Evolutionary conservation across 2,888 invertebrate genomes (phyloP).

Genomic region (Ectemnius continuus): DNA sequence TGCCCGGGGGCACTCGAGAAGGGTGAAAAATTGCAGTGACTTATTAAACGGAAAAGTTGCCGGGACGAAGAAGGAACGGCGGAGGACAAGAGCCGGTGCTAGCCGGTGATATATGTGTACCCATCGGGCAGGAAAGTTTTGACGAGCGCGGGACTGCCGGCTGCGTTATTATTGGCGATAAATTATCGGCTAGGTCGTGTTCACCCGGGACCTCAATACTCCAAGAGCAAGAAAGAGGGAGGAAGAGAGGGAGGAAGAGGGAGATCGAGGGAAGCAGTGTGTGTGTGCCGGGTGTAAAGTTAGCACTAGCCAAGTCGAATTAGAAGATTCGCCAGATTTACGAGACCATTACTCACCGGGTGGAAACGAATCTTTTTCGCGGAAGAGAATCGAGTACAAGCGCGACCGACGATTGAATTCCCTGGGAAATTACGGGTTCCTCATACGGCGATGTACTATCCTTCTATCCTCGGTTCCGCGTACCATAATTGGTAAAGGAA

Average conservation of each 20-base stretch:
- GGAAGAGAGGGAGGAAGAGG: slow-evolving; percentile 24
- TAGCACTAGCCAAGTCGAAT: slow-evolving; percentile 32
- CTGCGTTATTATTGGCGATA: slow-evolving; percentile 64
- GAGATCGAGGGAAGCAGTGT: slow-evolving; percentile 22
- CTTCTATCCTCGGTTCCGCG: no score
- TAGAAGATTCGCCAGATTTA: slow-evolving; percentile 39
- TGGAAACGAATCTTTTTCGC: background rate
- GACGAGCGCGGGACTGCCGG: slow-evolving; percentile 60
- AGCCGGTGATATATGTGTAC: slow-evolving; percentile 66
- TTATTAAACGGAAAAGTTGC: slow-evolving; percentile 76
- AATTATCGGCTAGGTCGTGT: slow-evolving; percentile 50
- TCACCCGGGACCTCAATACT: background rate
- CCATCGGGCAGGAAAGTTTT: slow-evolving; percentile 62
- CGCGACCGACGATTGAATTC: background rate
- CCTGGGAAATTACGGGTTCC: background rate
- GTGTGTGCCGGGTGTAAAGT: slow-evolving; percentile 36
- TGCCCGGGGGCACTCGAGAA: slow-evolving; percentile 30
- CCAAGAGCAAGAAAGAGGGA: slow-evolving; percentile 1
- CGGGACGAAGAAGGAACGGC: slow-evolving; percentile 46
- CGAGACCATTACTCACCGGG: slow-evolving; percentile 16
- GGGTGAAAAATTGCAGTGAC: slow-evolving; percentile 74
- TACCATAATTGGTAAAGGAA: no score
- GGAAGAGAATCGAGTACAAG: background rate
- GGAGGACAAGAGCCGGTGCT: slow-evolving; percentile 47
- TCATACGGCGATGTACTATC: no score